Percentiles rank a stretch among this genome's conserved stretches.
These are phyloP conservation scores for Naso thynnoides DNA, from an alignment of 2,797 vertebrate genomes.

Conservation along the genomic window DNA sequence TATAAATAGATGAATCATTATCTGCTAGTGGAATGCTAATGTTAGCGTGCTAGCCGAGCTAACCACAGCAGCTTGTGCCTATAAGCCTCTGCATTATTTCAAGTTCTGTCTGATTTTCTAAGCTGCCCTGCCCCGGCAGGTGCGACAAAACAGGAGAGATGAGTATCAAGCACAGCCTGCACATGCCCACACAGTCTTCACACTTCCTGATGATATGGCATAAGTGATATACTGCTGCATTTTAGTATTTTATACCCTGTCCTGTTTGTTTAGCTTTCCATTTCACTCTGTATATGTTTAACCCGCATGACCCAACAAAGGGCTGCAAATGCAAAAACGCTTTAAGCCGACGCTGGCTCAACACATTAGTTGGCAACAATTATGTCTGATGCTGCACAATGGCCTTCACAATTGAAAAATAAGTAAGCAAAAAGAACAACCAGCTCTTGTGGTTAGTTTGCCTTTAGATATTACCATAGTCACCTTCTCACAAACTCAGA, in stretches of 20 bases:
- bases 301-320: neutral
- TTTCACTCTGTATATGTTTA: neutral
- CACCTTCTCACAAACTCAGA: conserved; percentile 23
- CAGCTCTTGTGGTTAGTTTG: neutral
- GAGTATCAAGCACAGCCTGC: conserved; percentile 35
- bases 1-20: neutral
- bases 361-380: neutral
- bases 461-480: conserved; percentile 6
- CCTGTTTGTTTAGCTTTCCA: neutral
- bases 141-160: conserved; percentile 31
- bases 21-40: conserved; percentile 7
- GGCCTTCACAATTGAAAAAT: neutral
- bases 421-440: neutral
- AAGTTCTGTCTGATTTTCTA: conserved; percentile 41
- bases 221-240: conserved; percentile 19
- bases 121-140: conserved; percentile 44
- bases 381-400: neutral
- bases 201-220: conserved; percentile 27
- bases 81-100: conserved; percentile 22
- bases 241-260: conserved; percentile 3
- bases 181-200: conserved; percentile 52
- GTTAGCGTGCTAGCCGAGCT: conserved; percentile 18
- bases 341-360: neutral
- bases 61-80: conserved; percentile 20
- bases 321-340: neutral